phyloP scores from a whole-genome alignment of 2,797 vertebrate genomes.

The Tadarida brasiliensis region DNA sequence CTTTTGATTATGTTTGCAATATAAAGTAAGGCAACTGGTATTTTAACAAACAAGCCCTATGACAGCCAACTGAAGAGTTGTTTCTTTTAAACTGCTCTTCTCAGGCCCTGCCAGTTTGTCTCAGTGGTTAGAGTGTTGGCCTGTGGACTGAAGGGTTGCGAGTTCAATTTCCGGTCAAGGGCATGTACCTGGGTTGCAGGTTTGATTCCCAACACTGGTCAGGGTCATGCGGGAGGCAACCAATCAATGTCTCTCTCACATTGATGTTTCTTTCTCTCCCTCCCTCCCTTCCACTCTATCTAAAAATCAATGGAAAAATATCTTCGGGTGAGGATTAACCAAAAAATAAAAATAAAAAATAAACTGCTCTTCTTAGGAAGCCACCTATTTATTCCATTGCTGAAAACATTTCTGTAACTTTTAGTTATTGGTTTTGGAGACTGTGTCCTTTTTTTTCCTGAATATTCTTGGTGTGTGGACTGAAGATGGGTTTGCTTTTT shows the following conservation, averaged over 20 bases:
- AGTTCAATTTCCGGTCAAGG: too few relatives aligned
- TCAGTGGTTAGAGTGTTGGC: too few relatives aligned
- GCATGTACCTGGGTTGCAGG: too few relatives aligned
- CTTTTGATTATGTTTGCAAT: background rate
- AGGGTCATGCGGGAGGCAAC: too few relatives aligned
- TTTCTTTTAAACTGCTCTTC: background rate
- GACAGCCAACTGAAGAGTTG: background rate
- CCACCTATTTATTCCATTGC: background rate
- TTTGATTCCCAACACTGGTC: too few relatives aligned
- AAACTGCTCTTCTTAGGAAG: background rate
- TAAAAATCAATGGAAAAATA: too few relatives aligned
- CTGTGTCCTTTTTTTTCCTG: background rate
- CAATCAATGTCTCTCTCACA: too few relatives aligned
- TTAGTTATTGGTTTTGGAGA: background rate
- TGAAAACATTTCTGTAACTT: slow-evolving; percentile 33
- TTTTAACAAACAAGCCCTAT: background rate
- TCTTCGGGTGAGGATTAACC: too few relatives aligned
- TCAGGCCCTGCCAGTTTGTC: background rate
- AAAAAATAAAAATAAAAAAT: background rate
- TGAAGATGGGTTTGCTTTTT: background rate
- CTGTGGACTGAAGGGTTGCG: too few relatives aligned
- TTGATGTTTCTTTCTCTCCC: too few relatives aligned
- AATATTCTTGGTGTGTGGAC: background rate
- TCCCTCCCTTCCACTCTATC: too few relatives aligned
- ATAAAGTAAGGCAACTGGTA: background rate